Evolutionary conservation across 1,140 invertebrate species (phyloP).

Genomic region (Drosophila rhopaloa): DNA sequence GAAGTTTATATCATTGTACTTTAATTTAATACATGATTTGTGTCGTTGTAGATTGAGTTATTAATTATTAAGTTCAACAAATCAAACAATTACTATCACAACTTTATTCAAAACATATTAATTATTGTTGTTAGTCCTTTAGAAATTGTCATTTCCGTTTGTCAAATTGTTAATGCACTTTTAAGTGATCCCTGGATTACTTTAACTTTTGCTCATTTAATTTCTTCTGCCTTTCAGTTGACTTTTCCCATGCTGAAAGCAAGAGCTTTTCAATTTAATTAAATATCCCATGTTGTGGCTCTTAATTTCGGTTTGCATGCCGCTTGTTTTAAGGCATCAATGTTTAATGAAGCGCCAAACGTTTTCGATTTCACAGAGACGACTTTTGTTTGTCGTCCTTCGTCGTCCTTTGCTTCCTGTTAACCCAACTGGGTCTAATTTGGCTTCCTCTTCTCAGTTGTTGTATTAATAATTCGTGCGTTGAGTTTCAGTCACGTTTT

Average conservation of each 20-base stretch:
- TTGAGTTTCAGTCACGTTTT: constrained; percentile 75
- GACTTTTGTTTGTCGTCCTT: constrained; percentile 43
- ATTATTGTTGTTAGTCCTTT: neutral
- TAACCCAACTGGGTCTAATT: constrained; percentile 75
- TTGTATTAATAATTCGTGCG: constrained; percentile 80
- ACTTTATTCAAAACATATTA: too few relatives aligned
- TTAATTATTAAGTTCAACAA: too few relatives aligned
- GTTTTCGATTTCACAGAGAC: constrained; percentile 70
- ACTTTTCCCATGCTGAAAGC: neutral
- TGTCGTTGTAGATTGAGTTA: too few relatives aligned
- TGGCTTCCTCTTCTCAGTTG: constrained; percentile 24
- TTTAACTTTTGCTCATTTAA: neutral
- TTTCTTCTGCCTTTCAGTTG: neutral
- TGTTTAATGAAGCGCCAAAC: constrained; percentile 79
- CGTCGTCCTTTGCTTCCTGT: constrained; percentile 42
- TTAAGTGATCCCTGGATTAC: neutral
- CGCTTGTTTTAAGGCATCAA: constrained; percentile 59
- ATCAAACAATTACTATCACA: too few relatives aligned
- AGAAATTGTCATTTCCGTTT: neutral
- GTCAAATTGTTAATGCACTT: constrained; percentile 2
- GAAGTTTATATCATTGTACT: too few relatives aligned
- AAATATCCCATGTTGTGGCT: constrained; percentile 43
- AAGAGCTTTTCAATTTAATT: constrained; percentile 39
- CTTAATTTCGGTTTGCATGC: constrained; percentile 44
- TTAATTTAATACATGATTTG: too few relatives aligned